phyloP scores from a whole-genome alignment of 2,113 vertebrate species.

The Nothobranchius kuhntae region DNA sequence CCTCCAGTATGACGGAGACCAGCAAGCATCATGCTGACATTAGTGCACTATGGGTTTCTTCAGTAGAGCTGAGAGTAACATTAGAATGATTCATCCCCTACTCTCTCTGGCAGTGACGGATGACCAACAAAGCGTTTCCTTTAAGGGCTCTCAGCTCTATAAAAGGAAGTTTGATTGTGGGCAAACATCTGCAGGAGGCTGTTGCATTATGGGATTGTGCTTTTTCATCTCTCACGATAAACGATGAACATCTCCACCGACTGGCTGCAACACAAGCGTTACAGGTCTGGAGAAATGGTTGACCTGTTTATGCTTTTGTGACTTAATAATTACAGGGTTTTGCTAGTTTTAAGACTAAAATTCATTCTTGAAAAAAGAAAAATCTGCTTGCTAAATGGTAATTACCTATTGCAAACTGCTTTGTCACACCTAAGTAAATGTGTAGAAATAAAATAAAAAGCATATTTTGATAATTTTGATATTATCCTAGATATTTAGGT shows the following conservation, averaged over 20 bases:
- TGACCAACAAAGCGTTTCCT: constrained; percentile 45
- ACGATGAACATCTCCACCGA: fast-evolving
- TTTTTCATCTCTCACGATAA: constrained; percentile 3
- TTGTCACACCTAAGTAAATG: not conserved
- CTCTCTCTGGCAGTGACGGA: constrained; percentile 57
- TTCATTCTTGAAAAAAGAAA: not conserved
- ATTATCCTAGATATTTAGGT: too few relatives aligned
- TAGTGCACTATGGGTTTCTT: constrained; percentile 52
- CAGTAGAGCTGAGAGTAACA: constrained; percentile 50
- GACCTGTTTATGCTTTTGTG: not conserved
- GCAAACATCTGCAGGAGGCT: constrained; percentile 17
- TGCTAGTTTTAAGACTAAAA: not conserved
- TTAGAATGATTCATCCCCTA: constrained; percentile 60
- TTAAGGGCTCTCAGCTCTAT: constrained; percentile 44
- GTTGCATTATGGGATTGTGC: not conserved
- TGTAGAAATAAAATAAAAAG: too few relatives aligned
- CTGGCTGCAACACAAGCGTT: not conserved
- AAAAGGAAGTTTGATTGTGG: constrained; percentile 39
- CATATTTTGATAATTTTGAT: too few relatives aligned
- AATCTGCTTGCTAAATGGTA: too few relatives aligned
- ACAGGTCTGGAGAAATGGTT: not conserved
- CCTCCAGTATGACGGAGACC: constrained; percentile 14
- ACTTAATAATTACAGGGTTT: not conserved
- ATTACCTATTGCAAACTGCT: not conserved
- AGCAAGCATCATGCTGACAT: constrained; percentile 40